Evolutionary conservation across 2,888 invertebrate genomes (phyloP), one percentile per base, ranked within the genome.

Genomic region (Drosophila nr. medialis): DNA sequence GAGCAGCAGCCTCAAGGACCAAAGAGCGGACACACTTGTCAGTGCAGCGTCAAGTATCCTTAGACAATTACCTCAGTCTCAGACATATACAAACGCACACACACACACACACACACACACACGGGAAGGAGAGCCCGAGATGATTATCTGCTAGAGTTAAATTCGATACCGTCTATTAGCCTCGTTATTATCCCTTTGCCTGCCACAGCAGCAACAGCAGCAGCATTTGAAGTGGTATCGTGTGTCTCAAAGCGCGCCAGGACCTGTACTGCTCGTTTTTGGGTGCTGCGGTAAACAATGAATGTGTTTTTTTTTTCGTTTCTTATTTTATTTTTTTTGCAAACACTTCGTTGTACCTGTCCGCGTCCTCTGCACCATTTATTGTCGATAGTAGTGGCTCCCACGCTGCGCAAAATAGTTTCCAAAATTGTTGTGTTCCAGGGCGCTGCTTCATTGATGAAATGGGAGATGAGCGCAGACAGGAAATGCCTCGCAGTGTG

Each of bases 161-260:
- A 91, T 91, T 91, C 84, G 92, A 91, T 91, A 91, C 91, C 91
- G 83, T 90, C 92, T 92, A 91, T 91, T 92, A 92, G 91, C 92
- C 86, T 86, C 84, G 87, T 86, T 89, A 83, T 91, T 91, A 90
- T 91, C 90, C 84, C 83, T 82, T 82, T 38, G 54, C 54, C 53
- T 15, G 38, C 40, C 40, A 29, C 38, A 21, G 13, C 55, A 56
- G 69, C 80, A 55, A 27, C 27, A 45, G 42, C 40, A 40, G 18
- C 40, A 64, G 62, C 77, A 86, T 92, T 90, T 92, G 91, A 92
- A 90, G 91, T 91, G 82, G 90, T 92, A 89, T 91, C 92, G 83
- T 82, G 85, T 91, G 83, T 84, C 90, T 81, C 85, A 82, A 88
- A 81, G 80, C 64, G 64, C 69, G 67, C 40, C 70, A 78, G 58